These are phyloP conservation scores for Nibea albiflora DNA, from an alignment of 2,113 vertebrate genomes.

Conservation along the genomic window DNA sequence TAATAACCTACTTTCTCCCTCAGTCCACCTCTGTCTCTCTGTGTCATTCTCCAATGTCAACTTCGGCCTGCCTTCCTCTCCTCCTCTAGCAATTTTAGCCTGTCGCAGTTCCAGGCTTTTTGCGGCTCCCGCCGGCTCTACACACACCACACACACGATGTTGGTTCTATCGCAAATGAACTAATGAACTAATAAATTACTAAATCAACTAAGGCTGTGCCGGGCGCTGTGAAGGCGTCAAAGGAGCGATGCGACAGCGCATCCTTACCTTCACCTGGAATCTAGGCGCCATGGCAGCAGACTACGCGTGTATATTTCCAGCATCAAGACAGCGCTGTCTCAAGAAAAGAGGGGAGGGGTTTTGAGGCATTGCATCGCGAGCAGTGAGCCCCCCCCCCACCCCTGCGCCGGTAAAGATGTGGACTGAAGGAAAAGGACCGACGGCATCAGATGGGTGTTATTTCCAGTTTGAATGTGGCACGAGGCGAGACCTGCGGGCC, in stretches of 20 bases:
- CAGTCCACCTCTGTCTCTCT: slow-evolving; percentile 27
- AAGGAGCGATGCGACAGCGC: slow-evolving; percentile 48
- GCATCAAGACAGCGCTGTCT: slow-evolving; percentile 24
- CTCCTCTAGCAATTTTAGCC: slow-evolving; percentile 19
- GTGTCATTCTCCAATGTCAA: slow-evolving; percentile 83
- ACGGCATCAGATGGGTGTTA: not conserved
- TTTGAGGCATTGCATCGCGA: slow-evolving; percentile 18
- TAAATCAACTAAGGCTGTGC: slow-evolving; percentile 8
- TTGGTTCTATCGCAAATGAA: not conserved
- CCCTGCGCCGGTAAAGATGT: slow-evolving; percentile 15
- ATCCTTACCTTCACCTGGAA: slow-evolving; percentile 87
- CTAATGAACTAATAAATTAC: no score
- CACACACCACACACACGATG: not conserved
- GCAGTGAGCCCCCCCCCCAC: not conserved
- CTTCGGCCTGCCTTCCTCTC: slow-evolving; percentile 49
- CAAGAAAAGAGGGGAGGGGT: slow-evolving; percentile 61
- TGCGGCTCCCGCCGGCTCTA: not conserved
- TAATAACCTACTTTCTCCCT: slow-evolving; percentile 40
- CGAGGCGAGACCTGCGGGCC: not conserved
- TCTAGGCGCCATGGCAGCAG: slow-evolving; percentile 83
- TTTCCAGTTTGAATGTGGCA: not conserved
- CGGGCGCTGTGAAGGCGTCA: slow-evolving; percentile 14
- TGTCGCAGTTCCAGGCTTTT: slow-evolving; percentile 22
- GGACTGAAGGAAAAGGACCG: not conserved
- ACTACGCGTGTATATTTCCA: slow-evolving; percentile 45